Percentiles rank a stretch among this genome's conserved stretches.
Evolutionary conservation across 2,888 invertebrate species (phyloP).

Genomic region (Aspidiotus destructor): DNA sequence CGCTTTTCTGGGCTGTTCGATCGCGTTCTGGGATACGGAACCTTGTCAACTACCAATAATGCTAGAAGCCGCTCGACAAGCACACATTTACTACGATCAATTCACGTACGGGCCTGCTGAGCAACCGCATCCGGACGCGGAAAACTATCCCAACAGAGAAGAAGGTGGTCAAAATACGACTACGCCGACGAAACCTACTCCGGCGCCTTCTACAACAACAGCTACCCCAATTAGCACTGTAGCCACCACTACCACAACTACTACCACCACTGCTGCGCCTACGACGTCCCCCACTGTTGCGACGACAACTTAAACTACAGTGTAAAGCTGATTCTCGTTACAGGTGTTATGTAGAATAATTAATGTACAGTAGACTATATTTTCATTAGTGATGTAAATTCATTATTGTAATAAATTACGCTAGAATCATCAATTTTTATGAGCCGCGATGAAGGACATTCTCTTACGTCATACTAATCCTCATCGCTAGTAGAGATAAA

Average conservation of each 20-base stretch:
- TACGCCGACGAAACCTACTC: constrained; percentile 34
- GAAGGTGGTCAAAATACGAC: constrained; percentile 33
- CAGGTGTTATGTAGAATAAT: no score
- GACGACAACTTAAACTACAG: background rate
- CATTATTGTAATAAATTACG: no score
- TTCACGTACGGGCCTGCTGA: background rate
- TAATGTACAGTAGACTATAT: no score
- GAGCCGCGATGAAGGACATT: no score
- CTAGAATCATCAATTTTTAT: no score
- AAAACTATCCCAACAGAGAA: no score
- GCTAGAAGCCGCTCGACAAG: constrained; percentile 47
- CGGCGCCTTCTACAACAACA: constrained; percentile 12
- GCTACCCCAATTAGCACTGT: constrained; percentile 6
- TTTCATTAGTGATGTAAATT: no score
- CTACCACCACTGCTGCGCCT: constrained; percentile 5
- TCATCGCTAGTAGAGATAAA: no score
- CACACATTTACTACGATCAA: constrained; percentile 39
- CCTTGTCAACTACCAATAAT: constrained; percentile 58
- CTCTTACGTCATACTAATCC: no score
- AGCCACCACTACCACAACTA: constrained; percentile 8
- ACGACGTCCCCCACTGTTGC: background rate
- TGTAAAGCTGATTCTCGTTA: no score
- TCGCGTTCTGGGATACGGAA: constrained; percentile 60
- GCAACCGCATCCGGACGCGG: background rate
- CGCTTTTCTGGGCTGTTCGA: constrained; percentile 59